Conservation (phyloP, 2,113 vertebrate genomes). For the Daphoenositta chrysoptera region DNA sequence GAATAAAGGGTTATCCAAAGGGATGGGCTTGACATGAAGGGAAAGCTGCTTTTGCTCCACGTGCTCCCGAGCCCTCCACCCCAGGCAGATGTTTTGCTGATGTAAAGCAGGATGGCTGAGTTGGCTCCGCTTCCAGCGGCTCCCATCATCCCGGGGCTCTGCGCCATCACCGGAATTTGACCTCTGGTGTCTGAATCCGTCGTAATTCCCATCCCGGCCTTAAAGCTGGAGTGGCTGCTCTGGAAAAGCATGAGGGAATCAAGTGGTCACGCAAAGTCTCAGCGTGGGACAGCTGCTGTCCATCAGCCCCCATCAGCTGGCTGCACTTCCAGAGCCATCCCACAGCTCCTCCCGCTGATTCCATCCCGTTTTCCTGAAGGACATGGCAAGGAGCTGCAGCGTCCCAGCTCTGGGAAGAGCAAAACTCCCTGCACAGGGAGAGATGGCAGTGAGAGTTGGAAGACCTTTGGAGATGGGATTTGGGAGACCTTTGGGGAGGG, state of each 20-base stretch:
- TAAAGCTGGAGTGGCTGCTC: background rate
- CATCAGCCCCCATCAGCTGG: background rate
- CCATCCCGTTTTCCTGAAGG: fast-evolving
- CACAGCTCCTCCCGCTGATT: background rate
- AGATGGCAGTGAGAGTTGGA: fast-evolving
- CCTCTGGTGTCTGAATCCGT: background rate
- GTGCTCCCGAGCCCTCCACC: fast-evolving
- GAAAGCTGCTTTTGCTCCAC: background rate
- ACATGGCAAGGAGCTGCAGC: background rate
- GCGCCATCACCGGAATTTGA: background rate
- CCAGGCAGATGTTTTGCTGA: background rate
- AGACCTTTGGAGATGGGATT: background rate
- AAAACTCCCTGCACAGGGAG: fast-evolving
- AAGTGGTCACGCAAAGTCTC: fast-evolving
- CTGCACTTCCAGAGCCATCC: background rate
- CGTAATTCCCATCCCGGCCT: background rate
- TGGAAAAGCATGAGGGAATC: fast-evolving
- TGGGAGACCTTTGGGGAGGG: background rate
- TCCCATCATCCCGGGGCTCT: background rate
- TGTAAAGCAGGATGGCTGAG: fast-evolving
- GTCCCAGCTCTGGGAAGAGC: background rate
- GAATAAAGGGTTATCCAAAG: background rate
- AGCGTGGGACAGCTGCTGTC: background rate
- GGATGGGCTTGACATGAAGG: fast-evolving
- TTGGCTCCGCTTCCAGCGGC: background rate